Evolutionary conservation across 2,888 invertebrate genomes (phyloP), one percentile per base, ranked within the genome.

Genomic region (Drosophila siamana): DNA sequence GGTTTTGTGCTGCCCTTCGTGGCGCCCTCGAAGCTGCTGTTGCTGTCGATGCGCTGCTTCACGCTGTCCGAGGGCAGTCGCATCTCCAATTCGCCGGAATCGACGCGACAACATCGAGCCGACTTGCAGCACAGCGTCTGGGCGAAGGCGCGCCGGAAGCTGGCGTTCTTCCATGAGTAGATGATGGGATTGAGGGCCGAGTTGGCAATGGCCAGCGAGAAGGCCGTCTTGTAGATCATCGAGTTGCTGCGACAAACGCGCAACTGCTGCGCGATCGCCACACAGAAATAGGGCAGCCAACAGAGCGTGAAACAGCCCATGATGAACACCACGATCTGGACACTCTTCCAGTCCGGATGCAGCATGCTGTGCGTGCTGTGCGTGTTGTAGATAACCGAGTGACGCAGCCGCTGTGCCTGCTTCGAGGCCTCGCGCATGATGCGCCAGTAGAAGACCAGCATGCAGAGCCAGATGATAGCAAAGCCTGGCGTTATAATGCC

Each of bases 91-190:
- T 76, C 47, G 9, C 71, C 75, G 44, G 59, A n/a, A 52, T 83
- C 80, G 43, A 59, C n/a, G 44, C 79, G 86, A 62, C 86, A 81
- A 44, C 82, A 85, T 22, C 69, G 28, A 11, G 70, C 15, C 4
- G 86, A 67, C 0, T 88, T 88, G 89, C 96, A 96, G 24, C 94
- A 94, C 13, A 96, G 91, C 9, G 96, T 92, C 73, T 94, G 94
- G 28, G 94, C 93, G 89, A 96, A 96, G 1, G 96, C 95, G 51
- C 94, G 94, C 4, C 96, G 94, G 90, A 96, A 96, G 71, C 95
- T 96, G 6, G 94, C 93, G 90, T 96, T 96, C 91, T 97, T 97
- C 96, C 97, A 97, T 28, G 96, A 96, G 92, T 97, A 97, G 83
- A 96, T 96, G 44, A 96, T 92, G 0, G 97, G 97, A 92, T 97